Evolutionary conservation across 2,113 vertebrate species (phyloP), one percentile per base, ranked within the genome.

Genomic region (Ceyx margarethae): DNA sequence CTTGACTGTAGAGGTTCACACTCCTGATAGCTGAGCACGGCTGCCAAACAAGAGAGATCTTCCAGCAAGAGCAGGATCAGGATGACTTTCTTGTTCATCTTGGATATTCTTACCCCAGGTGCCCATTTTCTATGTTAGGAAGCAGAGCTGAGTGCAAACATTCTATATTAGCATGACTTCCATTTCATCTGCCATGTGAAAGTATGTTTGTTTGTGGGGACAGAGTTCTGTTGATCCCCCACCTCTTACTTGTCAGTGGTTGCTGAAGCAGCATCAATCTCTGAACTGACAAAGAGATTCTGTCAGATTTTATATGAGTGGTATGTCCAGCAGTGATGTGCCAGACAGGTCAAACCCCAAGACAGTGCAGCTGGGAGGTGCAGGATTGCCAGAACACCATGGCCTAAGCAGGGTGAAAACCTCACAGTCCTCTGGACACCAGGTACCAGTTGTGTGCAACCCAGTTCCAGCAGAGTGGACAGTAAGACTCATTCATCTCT

Each of bases 101-200:
- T 93, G 87, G 75, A 67, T 95, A 91, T 94, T 97, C 97, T 95
- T 97, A 94, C 68, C 79, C 61, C 54, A 81, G 60, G 57, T 83
- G 61, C 58, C 78, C 74, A 14, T 96, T 94, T 93, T 76, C 19
- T 72, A 0, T 62, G 53, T 92, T 94, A 89, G 81, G 94, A 97
- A 96, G 89, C 33, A 91, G 65, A 88, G 84, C n/a, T 83, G 88
- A 91, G 85, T 93, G 87, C 93, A 94, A 94, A 86, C 81, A 64
- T 22, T 22, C 9, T 90, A 23, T 43, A 56, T 91, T 93, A 81
- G 74, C 61, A 82, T 93, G 76, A 87, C 65, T 97, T 97, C 85
- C 68, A 43, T 84, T 96, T 97, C 81, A 82, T 95, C 86, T 96
- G 81, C 75, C 69, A 40, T 2, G 2, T 91, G 45, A 87, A 94